phyloP scores from a whole-genome alignment of 2,797 vertebrate species.

The Falco berigora region DNA sequence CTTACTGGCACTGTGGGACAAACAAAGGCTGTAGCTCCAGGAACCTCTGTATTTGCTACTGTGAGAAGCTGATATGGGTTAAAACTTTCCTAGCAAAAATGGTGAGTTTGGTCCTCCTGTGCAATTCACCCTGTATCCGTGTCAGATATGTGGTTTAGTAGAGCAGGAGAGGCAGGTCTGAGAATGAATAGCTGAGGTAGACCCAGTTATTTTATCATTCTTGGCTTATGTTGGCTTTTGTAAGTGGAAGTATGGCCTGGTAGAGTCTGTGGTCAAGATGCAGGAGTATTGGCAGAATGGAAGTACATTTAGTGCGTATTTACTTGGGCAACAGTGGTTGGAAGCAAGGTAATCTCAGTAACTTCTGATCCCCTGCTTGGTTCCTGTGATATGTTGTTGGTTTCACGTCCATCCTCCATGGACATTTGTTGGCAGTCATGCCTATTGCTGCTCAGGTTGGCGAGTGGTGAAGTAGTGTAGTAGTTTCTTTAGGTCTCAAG shows the following conservation, averaged over 20 bases:
- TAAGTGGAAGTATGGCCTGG: background rate
- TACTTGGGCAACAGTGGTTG: background rate
- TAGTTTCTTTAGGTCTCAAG: background rate
- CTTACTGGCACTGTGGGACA: background rate
- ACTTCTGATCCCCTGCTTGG: background rate
- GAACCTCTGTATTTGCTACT: background rate
- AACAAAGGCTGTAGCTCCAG: background rate
- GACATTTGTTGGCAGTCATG: background rate
- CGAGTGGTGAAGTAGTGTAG: background rate
- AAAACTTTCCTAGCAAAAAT: background rate
- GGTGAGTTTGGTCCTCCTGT: background rate
- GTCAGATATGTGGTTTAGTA: background rate
- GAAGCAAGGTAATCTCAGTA: background rate
- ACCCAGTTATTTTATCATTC: background rate
- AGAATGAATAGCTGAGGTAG: background rate
- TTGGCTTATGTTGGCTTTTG: background rate
- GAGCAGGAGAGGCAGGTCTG: background rate
- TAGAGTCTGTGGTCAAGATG: background rate
- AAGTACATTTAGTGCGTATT: background rate
- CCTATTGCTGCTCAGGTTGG: background rate
- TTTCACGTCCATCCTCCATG: background rate
- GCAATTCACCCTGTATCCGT: background rate
- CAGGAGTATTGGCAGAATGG: background rate
- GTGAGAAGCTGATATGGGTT: background rate
- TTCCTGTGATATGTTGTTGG: background rate